These are phyloP conservation scores for Morone saxatilis DNA, from an alignment of 2,113 vertebrate genomes.

Conservation along the genomic window DNA sequence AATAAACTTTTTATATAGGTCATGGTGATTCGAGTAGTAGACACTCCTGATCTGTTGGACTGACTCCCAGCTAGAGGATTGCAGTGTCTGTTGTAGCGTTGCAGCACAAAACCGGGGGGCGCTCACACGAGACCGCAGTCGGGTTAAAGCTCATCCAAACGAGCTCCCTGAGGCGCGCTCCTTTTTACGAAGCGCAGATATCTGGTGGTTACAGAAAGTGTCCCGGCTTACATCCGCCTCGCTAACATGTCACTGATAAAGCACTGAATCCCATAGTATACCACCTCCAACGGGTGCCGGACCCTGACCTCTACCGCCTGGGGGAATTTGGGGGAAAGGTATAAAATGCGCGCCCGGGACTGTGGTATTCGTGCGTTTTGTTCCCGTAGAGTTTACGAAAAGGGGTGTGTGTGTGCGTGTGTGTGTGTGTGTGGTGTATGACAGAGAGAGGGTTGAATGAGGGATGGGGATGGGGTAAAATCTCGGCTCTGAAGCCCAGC, in stretches of 20 bases:
- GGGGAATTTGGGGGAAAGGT: conserved; percentile 57
- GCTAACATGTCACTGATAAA: conserved; percentile 42
- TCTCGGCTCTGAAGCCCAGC: conserved; percentile 74
- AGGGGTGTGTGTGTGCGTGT: conserved; percentile 12
- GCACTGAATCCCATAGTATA: conserved; percentile 47
- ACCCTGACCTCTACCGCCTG: conserved; percentile 67
- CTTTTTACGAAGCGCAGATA: not conserved
- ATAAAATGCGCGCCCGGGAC: conserved; percentile 36
- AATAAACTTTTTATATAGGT: conserved; percentile 43
- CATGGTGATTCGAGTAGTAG: conserved; percentile 13
- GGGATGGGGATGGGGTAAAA: conserved; percentile 54
- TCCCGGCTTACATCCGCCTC: conserved; percentile 33
- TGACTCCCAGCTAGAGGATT: conserved; percentile 20
- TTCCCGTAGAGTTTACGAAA: conserved; percentile 52
- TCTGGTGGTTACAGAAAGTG: not conserved
- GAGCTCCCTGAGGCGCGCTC: not conserved
- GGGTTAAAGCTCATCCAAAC: conserved; percentile 6
- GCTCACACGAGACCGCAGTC: not conserved
- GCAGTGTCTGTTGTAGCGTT: not conserved
- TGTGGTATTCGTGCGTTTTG: conserved; percentile 40
- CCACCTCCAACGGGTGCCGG: conserved; percentile 58
- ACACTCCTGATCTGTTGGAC: conserved; percentile 24
- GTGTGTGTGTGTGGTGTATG: not conserved
- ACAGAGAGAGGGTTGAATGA: not conserved
- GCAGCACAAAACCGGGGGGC: not conserved